A percentile compares a stretch with the other conserved stretches of the same genome.
Evolutionary conservation across 2,113 vertebrate genomes (phyloP).

Genomic region (Sorex fumeus): DNA sequence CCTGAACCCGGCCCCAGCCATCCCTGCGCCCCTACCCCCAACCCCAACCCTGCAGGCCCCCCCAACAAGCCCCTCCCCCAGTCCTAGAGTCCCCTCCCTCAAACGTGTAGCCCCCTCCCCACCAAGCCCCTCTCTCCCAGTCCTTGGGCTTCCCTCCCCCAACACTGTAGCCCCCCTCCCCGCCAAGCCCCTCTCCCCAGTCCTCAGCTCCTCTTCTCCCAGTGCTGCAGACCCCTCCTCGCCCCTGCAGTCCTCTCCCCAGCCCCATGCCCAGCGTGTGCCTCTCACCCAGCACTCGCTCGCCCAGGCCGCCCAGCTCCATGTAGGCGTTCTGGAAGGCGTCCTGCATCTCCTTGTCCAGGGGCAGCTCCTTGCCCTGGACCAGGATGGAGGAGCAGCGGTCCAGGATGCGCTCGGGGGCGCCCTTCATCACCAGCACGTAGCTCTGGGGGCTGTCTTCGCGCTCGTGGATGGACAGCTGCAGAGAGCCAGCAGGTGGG

Average conservation of each 20-base stretch:
- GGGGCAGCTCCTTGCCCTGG: slow-evolving; percentile 90
- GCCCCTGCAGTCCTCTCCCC: too few species aligned
- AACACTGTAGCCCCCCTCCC: too few species aligned
- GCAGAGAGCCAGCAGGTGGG: neutral
- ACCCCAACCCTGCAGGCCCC: too few species aligned
- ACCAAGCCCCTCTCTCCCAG: too few species aligned
- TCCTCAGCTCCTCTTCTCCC: too few species aligned
- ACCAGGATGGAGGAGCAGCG: slow-evolving; percentile 94
- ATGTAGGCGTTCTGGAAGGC: slow-evolving; percentile 95
- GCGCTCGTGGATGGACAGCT: slow-evolving; percentile 94
- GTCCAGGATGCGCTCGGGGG: slow-evolving; percentile 95
- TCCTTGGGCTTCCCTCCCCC: too few species aligned
- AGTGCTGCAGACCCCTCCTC: neutral
- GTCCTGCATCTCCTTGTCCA: slow-evolving; percentile 92
- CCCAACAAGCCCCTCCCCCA: too few species aligned
- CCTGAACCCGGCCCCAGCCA: neutral
- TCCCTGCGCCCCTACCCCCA: too few species aligned
- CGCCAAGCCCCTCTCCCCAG: too few species aligned
- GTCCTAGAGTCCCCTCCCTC: too few species aligned
- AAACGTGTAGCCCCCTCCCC: too few species aligned
- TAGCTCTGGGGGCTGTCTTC: slow-evolving; percentile 92
- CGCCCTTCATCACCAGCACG: slow-evolving; percentile 96
- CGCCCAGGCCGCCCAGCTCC: slow-evolving; percentile 95
- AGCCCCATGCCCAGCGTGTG: too few species aligned
- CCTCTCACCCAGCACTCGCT: slow-evolving; percentile 92